phyloP scores from a whole-genome alignment of 2,888 invertebrate species.

The Tenthredo amoena region DNA sequence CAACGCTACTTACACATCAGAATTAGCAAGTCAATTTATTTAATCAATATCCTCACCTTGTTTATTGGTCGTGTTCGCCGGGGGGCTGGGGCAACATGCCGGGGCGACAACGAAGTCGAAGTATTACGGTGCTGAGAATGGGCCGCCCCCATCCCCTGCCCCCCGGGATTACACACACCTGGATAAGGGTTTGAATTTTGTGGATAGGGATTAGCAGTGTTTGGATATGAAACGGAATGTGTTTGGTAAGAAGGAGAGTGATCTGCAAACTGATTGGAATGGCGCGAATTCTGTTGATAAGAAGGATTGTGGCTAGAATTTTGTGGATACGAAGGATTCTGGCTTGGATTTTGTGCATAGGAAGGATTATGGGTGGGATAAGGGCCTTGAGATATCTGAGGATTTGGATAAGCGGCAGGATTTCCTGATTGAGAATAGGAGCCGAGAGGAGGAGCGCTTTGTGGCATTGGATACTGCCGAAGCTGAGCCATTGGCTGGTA shows the following conservation, averaged over 20 bases:
- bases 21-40: neutral
- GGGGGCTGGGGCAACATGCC: slow-evolving; percentile 69
- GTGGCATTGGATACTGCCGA: slow-evolving; percentile 36
- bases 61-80: slow-evolving; percentile 63
- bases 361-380: slow-evolving; percentile 29
- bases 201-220: slow-evolving; percentile 18
- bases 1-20: neutral
- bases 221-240: slow-evolving; percentile 56
- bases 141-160: slow-evolving; percentile 70
- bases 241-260: slow-evolving; percentile 55
- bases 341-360: slow-evolving; percentile 12
- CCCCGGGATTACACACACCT: slow-evolving; percentile 71
- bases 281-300: slow-evolving; percentile 51
- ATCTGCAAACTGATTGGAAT: slow-evolving; percentile 15
- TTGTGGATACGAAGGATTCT: slow-evolving; percentile 14
- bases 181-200: slow-evolving; percentile 40
- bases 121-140: slow-evolving; percentile 64
- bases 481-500: slow-evolving; percentile 37
- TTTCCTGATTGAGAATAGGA: slow-evolving; percentile 16
- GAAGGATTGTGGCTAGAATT: neutral
- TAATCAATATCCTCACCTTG: slow-evolving; percentile 70
- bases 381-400: slow-evolving; percentile 20
- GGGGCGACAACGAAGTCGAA: slow-evolving; percentile 56
- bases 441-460: neutral
- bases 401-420: slow-evolving; percentile 56